A percentile compares a stretch with the other conserved stretches of the same genome.
phyloP scores from a whole-genome alignment of 2,888 invertebrate species.

The Drosophila meridionalis region DNA sequence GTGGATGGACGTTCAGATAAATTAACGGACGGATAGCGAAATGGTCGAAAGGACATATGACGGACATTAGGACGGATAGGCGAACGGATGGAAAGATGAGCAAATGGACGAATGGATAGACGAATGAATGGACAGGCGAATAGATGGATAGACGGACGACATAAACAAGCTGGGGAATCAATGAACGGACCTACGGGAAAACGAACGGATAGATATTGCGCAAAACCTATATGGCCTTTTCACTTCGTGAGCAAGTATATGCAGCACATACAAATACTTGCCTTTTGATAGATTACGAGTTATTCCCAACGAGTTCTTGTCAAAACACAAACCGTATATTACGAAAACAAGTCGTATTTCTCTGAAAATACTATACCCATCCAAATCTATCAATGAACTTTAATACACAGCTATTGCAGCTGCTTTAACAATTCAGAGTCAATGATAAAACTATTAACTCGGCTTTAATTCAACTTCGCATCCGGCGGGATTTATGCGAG shows the following conservation, averaged over 20 bases:
- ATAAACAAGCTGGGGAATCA: no score
- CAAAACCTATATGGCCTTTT: neutral
- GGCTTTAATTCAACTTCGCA: neutral
- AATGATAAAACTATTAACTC: slow-evolving; percentile 1
- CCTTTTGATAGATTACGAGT: no score
- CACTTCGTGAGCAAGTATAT: neutral
- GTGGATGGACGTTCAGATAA: no score
- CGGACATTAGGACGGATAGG: neutral
- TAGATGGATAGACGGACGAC: neutral
- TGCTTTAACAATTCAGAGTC: neutral
- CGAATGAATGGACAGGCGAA: neutral
- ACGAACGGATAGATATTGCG: neutral
- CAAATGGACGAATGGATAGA: neutral
- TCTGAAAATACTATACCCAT: neutral
- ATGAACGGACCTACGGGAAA: neutral
- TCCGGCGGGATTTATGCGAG: neutral
- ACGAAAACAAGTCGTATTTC: neutral
- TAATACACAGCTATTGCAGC: neutral
- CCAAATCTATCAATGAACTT: neutral
- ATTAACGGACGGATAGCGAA: neutral
- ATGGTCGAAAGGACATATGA: neutral
- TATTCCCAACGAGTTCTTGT: neutral
- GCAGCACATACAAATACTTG: neutral
- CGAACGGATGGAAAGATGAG: neutral
- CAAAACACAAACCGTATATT: neutral